Evolutionary conservation across 2,113 vertebrate species (phyloP), one percentile per base, ranked within the genome.

Genomic region (Bombycilla garrulus): DNA sequence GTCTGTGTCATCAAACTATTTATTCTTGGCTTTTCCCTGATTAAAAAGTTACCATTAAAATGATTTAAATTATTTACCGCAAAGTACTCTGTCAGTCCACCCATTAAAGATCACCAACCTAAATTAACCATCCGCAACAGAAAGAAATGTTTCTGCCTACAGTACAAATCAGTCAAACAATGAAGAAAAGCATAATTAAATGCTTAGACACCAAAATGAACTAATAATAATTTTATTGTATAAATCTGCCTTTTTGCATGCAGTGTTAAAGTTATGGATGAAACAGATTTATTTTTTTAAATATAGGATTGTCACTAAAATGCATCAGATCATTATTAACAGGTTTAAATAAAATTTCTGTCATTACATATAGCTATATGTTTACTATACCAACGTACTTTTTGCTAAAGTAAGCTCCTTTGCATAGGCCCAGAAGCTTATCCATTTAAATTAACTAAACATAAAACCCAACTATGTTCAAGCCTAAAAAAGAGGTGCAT

Each of bases 1-100:
- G 84, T 77, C n/a, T 80, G 8, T 88, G 60, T 25, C 25, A 90
- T 90, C 48, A 83, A 81, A 88, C 67, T 85, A 90, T 90, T 93
- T 91, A 33, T 61, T 95, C 35, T 81, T 82, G 31, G 26, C 29
- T 81, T 83, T 76, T 88, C 10, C 15, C 26, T 57, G 48, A 44
- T 86, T 88, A 23, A 26, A 84, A 85, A 86, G 31, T 67, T 83
- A 31, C 21, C 31, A 61, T 81, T 79, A 81, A 80, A 88, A 85
- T 81, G 8, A 84, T 14, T 88, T 56, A 92, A 95, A 85, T 64
- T 71, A 76, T 85, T 87, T 93, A 85, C 60, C 81, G 53, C 36
- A 65, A 81, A 90, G 66, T 11, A 58, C 10, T 57, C 54, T 28
- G 10, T 38, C 40, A 54, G 20, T 20, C 47, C 22, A 65, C 47